Base-by-base conservation (phyloP, 2,797 vertebrate species). In the Brachyalestes nurse region DNA sequence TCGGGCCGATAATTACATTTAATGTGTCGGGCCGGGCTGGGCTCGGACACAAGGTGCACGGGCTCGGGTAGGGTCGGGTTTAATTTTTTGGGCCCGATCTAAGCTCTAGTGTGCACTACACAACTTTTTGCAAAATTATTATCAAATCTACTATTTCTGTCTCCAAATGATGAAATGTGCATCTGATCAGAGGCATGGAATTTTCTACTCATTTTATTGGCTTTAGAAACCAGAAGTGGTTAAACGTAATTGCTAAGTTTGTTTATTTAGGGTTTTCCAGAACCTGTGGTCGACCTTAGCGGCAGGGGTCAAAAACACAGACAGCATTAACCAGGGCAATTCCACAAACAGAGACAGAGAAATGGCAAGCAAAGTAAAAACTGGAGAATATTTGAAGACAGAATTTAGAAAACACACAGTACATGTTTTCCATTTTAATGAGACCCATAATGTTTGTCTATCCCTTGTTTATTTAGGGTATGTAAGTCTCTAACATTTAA, bases 261-360 rank as follows among this genome's bases (percentile, higher is more conserved):
- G 34, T 65, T 65, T 65, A 65, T 19, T 65, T 65, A 65, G 62
- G 62, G 34, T 65, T 65, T 65, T 65, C 62, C 34, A 65, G 62
- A 17, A 65, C 34, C 38, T 16, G 62, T 40, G 62, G 62, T 65
- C 9, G 17, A 65, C 34, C 62, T 34, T n/a, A 28, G 34, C 62
- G 40, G 62, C 34, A 65, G 62, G 17, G 62, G 62, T 65, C 60
- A 42, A 65, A 65, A 65, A 40, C 62, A 65, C 62, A 65, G 3
- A 42, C 62, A 65, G 62, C 62, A 40, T 65, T 40, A 65, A 65
- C 16, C 62, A 65, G 62, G 7, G 8, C 38, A 19, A 65, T 34
- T 64, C 34, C 34, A 19, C 19, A 42, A 40, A 25, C 25, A 64
- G 25, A 34, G 14, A 40, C 34, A 0, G 17, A 64, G 34, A 65